Base-by-base conservation (phyloP, 1,140 invertebrate genomes). In the Atopsyche davidsoni region DNA sequence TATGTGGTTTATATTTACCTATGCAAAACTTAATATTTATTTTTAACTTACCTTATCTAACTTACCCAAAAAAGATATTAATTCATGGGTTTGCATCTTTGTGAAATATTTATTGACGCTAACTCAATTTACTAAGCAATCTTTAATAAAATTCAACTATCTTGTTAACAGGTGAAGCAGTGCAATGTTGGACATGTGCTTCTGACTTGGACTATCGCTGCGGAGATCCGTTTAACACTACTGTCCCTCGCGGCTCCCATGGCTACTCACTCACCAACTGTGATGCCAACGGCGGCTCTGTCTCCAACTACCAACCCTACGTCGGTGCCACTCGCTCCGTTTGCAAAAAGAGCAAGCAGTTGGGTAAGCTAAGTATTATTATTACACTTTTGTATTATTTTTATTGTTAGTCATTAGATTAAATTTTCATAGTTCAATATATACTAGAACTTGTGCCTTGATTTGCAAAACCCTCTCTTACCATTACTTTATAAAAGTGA, bases 171-270 rank as follows among this genome's bases (percentile, higher is more conserved):
- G 82, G 75, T 56, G 65, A 67, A 32, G 68, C 76, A 16, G 72
- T 88, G 10, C 76, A 77, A 59, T 88, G 86, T 62, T 89, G 85
- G 85, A 75, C 77, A 1, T 89, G 86, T 59, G 78, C 81, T 0
- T 85, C 83, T 1, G 76, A 83, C 49, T 62, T 75, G 38, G 85
- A 85, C 59, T 72, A 76, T 0, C 69, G 76, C 50, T 89, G 86
- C 64, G 75, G 75, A 2, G 85, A 89, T 61, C 82, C 83, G 7
- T 85, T 86, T 75, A 79, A 83, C 58, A 78, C 77, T 13, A 76
- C 72, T 2, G 64, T 73, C 1, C 59, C 67, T 11, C 67, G 67
- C 39, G 64, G 60, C 60, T 53, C 69, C 58, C 64, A 68, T 34
- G 58, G 64, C 13, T 76, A 75, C 58, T 70, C 70, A 3, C 70